Base-by-base conservation (phyloP, 2,113 vertebrate species). In the Rafetus swinhoei region DNA sequence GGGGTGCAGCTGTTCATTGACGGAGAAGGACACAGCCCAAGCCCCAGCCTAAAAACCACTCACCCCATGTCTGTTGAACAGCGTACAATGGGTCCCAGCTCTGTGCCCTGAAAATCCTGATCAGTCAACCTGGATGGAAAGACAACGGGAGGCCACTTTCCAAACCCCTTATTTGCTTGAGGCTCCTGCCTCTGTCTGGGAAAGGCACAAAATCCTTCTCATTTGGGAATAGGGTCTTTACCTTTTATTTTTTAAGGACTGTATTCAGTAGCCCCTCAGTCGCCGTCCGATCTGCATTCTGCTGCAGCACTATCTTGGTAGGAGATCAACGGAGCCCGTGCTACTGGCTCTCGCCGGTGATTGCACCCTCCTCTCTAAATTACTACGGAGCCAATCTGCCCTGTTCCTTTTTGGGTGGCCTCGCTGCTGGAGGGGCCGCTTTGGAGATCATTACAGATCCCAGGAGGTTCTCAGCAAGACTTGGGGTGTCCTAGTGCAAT, bases 371-470 rank as follows among this genome's bases (percentile, higher is more conserved):
- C 22, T 45, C 45, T 77, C 74, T 77, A 15, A 50, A 11, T 50
- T 50, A 77, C 39, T 5, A 11, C 74, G 81, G 53, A 56, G 85
- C 24, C 90, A 94, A 53, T 83, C 9, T 8, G 77, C 60, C 91
- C 87, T 50, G 85, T 88, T 72, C 65, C 79, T 56, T 22, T 15
- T 7, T 90, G 85, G 65, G 29, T 84, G 91, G 45, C 35, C 88
- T 77, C 79, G 93, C 93, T 95, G 91, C 95, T 96, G 93, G 96
- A 93, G 79, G 82, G 83, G 95, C 74, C 85, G 91, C 88, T 94
- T 93, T 94, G 95, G 90, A 97, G 95, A 97, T 45, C 45, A 45
- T 45, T 45, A 45, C 45, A 45, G 45, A 45, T 45, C 45, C 45
- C 45, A 45, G 45, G 45, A 5, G 45, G 45, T 45, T 45, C 45